Evolutionary conservation across 2,797 vertebrate species (phyloP).

Genomic region (Acanthurus leucopareius): DNA sequence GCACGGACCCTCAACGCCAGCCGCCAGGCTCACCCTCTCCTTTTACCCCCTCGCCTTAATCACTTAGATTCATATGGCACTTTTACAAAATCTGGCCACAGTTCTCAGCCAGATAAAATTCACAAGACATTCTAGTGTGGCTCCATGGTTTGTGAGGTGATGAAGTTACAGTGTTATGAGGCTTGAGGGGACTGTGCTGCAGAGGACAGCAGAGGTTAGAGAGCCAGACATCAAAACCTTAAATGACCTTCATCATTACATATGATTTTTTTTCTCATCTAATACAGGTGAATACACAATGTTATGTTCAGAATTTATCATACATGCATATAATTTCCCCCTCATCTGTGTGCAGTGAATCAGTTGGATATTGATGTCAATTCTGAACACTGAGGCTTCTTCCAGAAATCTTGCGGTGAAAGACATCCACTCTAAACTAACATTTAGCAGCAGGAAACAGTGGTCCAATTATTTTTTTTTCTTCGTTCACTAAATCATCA

Average conservation of each 20-base stretch:
- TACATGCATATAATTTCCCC: too few species aligned
- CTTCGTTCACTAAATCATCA: conserved; percentile 47
- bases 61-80: conserved; percentile 66
- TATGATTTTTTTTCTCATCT: not conserved
- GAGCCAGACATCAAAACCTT: conserved; percentile 26
- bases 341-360: not conserved
- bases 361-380: not conserved
- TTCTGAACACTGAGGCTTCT: not conserved
- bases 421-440: conserved; percentile 54
- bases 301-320: conserved; percentile 5
- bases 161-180: conserved; percentile 62
- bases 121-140: conserved; percentile 45
- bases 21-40: conserved; percentile 68
- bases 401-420: conserved; percentile 42
- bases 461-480: conserved; percentile 32
- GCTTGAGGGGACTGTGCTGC: conserved; percentile 23
- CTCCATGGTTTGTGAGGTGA: conserved; percentile 67
- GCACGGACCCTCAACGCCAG: conserved; percentile 52
- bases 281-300: not conserved
- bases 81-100: conserved; percentile 46
- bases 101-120: conserved; percentile 69
- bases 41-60: conserved; percentile 74
- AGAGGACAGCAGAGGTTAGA: conserved; percentile 41
- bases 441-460: conserved; percentile 43
- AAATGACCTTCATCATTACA: conserved; percentile 33